A percentile compares a stretch with the other conserved stretches of the same genome.
Evolutionary conservation across 2,888 invertebrate genomes (phyloP).

Genomic region (Atethmia centrago): DNA sequence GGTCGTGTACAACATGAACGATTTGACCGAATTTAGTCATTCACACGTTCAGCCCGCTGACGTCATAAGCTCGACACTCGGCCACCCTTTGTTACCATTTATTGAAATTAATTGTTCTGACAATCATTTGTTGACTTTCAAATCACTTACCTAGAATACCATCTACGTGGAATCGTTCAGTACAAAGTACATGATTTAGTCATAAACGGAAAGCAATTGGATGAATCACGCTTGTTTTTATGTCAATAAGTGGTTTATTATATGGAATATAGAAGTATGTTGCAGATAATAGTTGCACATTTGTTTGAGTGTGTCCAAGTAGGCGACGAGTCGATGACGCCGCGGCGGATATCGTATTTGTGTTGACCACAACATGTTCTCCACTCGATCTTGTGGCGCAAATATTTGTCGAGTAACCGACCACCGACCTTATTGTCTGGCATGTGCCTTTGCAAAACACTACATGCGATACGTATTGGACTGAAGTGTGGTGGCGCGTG

Average conservation of each 20-base stretch:
- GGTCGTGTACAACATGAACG: constrained; percentile 74
- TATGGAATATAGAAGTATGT: constrained; percentile 12
- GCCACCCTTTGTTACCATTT: constrained; percentile 51
- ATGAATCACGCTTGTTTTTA: constrained; percentile 57
- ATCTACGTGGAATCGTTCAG: constrained; percentile 46
- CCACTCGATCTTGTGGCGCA: constrained; percentile 78
- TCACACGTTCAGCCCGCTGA: constrained; percentile 61
- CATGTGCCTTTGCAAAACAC: constrained; percentile 79
- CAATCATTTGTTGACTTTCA: constrained; percentile 62
- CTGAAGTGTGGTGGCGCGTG: constrained; percentile 37
- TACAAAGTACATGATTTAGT: constrained; percentile 43
- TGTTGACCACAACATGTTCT: constrained; percentile 78
- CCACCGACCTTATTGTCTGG: constrained; percentile 81
- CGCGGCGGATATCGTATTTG: constrained; percentile 77
- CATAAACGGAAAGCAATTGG: constrained; percentile 47
- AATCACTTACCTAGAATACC: constrained; percentile 56
- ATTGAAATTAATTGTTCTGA: constrained; percentile 59
- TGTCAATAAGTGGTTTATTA: constrained; percentile 40
- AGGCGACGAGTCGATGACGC: constrained; percentile 61
- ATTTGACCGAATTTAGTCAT: constrained; percentile 80
- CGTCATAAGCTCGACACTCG: constrained; percentile 48
- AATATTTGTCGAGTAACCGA: constrained; percentile 85
- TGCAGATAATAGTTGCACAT: constrained; percentile 51
- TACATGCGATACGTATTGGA: constrained; percentile 68
- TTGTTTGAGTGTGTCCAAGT: constrained; percentile 44